Conservation (phyloP, 2,113 vertebrate species). For the Erinaceus europaeus region DNA sequence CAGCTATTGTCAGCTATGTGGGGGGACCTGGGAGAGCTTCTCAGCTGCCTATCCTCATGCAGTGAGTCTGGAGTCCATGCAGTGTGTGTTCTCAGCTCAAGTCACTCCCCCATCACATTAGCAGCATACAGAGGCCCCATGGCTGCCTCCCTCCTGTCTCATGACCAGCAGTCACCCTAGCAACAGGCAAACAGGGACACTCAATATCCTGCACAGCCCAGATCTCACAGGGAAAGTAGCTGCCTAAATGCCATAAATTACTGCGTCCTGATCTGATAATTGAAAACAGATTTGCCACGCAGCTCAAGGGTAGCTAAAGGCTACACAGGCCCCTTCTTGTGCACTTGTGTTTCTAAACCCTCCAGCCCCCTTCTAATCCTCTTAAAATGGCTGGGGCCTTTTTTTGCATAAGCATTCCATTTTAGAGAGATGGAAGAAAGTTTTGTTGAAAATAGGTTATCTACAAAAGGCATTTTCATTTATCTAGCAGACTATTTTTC, state of each 20-base stretch:
- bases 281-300: slow-evolving; percentile 59
- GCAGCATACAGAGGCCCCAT: background rate
- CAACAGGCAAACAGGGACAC: slow-evolving; percentile 53
- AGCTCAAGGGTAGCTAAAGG: background rate
- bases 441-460: background rate
- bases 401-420: background rate
- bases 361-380: slow-evolving; percentile 35
- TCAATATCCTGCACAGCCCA: background rate
- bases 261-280: slow-evolving; percentile 54
- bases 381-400: background rate
- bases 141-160: background rate
- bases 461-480: background rate
- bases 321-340: background rate
- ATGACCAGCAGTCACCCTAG: slow-evolving; percentile 28
- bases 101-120: background rate
- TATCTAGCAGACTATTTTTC: background rate
- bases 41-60: background rate
- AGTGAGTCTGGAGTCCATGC: slow-evolving; percentile 1
- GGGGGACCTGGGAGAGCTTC: background rate
- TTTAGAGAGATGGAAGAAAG: background rate
- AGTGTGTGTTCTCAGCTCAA: background rate
- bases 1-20: background rate
- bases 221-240: slow-evolving; percentile 21
- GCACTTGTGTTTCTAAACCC: background rate
- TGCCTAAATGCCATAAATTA: background rate